Evolutionary conservation across 2,797 vertebrate genomes (phyloP).

Genomic region (Alauda arvensis): DNA sequence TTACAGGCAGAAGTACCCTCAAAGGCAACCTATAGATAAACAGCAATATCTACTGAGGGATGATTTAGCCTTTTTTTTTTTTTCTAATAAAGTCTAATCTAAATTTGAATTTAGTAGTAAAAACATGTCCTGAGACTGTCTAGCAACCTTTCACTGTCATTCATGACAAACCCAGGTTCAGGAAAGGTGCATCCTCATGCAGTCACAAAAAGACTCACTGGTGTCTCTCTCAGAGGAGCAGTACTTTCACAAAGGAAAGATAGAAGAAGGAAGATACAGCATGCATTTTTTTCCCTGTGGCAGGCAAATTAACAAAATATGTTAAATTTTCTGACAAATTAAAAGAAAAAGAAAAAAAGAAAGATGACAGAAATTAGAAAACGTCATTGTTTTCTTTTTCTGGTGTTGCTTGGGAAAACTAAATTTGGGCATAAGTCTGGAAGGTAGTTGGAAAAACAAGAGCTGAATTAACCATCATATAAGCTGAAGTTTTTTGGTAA

Average conservation of each 20-base stretch:
- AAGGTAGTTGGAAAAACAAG: not conserved
- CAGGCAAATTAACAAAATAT: not conserved
- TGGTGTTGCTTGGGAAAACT: not conserved
- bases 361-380: not conserved
- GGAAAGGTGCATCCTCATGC: not conserved
- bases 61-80: not conserved
- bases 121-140: not conserved
- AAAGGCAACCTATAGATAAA: not conserved
- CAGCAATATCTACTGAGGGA: not conserved
- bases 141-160: not conserved
- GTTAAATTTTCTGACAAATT: not conserved
- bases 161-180: not conserved
- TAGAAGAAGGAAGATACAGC: not conserved
- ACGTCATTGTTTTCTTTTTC: not conserved
- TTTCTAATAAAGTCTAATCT: not conserved
- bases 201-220: too few species aligned
- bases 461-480: not conserved
- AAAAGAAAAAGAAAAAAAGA: not conserved
- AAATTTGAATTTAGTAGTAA: not conserved
- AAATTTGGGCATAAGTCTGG: not conserved
- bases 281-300: not conserved
- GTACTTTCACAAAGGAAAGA: not conserved
- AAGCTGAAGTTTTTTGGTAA: not conserved
- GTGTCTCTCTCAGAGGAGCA: not conserved
- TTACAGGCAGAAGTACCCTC: not conserved